These are phyloP conservation scores for Tolypeutes matacus DNA, from an alignment of 2,797 vertebrate genomes.

Conservation along the genomic window DNA sequence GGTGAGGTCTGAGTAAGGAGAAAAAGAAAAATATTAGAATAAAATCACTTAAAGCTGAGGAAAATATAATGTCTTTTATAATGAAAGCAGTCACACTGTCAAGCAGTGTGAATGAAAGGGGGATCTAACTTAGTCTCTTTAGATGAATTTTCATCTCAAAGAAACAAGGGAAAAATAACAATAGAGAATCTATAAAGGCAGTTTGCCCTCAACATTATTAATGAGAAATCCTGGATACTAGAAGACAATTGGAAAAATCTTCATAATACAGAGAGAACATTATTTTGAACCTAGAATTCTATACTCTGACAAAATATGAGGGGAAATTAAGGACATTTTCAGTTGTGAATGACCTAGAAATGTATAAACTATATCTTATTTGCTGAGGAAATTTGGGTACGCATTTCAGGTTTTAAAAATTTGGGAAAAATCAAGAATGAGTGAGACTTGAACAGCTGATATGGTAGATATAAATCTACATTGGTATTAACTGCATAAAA, in stretches of 20 bases:
- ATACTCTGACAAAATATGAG: background rate
- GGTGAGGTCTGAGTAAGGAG: background rate
- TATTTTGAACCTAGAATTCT: background rate
- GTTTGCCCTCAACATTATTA: background rate
- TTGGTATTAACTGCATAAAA: background rate
- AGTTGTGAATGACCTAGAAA: background rate
- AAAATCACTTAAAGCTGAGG: background rate
- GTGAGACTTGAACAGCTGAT: background rate
- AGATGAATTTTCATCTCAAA: background rate
- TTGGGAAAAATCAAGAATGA: background rate
- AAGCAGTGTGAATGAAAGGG: background rate
- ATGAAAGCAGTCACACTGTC: background rate
- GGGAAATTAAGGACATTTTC: background rate
- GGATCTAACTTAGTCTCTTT: background rate
- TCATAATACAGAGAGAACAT: background rate
- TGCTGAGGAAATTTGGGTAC: background rate
- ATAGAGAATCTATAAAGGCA: background rate
- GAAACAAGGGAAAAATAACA: background rate
- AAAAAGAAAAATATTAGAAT: background rate
- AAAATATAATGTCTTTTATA: background rate
- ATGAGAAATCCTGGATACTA: background rate
- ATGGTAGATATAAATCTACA: background rate
- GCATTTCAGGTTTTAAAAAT: background rate
- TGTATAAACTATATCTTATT: background rate
- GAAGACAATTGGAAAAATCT: background rate